A percentile compares a stretch with the other conserved stretches of the same genome.
Conservation (phyloP, 2,797 vertebrate genomes). For the Euphonia xanthogaster region DNA sequence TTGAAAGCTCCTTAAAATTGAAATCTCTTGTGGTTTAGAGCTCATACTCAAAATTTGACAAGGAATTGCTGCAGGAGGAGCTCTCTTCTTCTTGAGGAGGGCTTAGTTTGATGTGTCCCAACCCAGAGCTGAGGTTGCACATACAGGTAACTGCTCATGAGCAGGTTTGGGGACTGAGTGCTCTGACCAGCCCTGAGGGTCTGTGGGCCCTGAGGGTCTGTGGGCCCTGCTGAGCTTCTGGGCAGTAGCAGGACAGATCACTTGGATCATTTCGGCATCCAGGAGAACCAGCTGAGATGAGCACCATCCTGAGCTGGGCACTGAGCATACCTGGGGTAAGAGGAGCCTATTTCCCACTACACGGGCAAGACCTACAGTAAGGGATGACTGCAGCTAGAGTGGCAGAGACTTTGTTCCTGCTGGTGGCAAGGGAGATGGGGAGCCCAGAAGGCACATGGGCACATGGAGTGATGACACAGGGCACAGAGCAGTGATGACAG, state of each 20-base stretch:
- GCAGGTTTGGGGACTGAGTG: not conserved
- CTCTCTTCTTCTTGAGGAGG: not conserved
- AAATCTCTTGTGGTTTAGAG: not conserved
- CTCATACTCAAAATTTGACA: not conserved
- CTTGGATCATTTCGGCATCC: not conserved
- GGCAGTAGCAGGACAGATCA: too few species aligned
- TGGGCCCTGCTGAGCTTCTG: not conserved
- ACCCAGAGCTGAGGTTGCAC: not conserved
- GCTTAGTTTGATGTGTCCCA: not conserved
- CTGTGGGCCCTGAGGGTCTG: fast-evolving
- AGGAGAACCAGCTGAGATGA: not conserved
- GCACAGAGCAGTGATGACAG: not conserved
- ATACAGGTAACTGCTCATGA: not conserved
- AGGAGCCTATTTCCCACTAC: not conserved
- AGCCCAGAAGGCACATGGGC: not conserved
- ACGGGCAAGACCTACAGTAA: not conserved
- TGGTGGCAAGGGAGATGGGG: not conserved
- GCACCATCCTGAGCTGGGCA: not conserved
- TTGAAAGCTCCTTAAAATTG: not conserved
- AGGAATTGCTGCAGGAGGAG: not conserved
- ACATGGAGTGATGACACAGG: not conserved
- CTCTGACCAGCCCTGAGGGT: not conserved
- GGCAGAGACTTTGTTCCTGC: not conserved
- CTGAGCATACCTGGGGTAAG: not conserved
- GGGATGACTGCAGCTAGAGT: not conserved